Evolutionary conservation across 2,113 vertebrate species (phyloP).

Genomic region (Murina feae): DNA sequence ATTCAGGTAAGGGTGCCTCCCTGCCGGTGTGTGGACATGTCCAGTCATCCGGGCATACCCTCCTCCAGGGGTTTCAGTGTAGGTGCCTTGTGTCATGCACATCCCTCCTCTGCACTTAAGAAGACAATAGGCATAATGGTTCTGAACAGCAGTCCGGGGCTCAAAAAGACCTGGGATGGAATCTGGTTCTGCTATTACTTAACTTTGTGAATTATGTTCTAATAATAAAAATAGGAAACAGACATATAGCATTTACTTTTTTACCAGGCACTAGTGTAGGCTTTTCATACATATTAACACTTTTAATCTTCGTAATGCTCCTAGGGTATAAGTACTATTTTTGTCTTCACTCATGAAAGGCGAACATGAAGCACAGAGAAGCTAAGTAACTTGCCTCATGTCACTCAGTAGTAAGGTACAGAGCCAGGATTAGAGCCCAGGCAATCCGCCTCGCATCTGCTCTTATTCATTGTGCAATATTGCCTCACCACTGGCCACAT

Average conservation of each 20-base stretch:
- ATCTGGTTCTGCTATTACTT: background rate
- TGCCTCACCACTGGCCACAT: background rate
- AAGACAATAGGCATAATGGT: background rate
- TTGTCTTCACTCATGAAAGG: background rate
- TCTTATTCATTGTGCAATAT: background rate
- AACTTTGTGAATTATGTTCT: background rate
- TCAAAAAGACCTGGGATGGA: background rate
- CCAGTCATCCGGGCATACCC: background rate
- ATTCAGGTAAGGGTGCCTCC: constrained; percentile 87
- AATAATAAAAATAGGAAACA: background rate
- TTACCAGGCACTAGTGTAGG: background rate
- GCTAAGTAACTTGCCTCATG: background rate
- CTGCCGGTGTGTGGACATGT: background rate
- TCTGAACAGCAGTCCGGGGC: background rate
- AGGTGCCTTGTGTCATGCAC: background rate
- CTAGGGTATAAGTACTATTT: background rate
- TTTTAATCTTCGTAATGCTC: background rate
- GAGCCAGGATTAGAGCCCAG: background rate
- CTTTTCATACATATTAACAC: background rate
- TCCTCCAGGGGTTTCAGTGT: background rate
- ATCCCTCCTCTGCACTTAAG: background rate
- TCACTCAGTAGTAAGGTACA: background rate
- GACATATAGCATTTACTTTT: background rate
- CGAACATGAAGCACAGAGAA: background rate
- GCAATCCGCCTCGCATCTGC: background rate